phyloP scores from a whole-genome alignment of 1,140 invertebrate species.

The Pseudomyrmex concolor region DNA sequence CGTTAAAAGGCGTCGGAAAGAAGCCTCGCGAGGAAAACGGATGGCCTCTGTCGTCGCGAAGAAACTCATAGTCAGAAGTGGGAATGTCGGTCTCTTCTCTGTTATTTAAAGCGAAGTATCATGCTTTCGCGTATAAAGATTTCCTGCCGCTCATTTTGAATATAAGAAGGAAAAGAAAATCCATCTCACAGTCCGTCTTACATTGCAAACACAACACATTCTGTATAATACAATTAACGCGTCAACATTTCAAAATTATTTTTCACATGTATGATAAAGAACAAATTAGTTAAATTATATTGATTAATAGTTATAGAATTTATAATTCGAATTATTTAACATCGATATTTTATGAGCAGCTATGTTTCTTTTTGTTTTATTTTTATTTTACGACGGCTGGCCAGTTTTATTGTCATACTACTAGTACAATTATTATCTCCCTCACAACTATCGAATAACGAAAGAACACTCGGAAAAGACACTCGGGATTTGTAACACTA shows the following conservation, averaged over 20 bases:
- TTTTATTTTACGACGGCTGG: neutral
- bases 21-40: conserved; percentile 50
- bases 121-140: conserved; percentile 19
- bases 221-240: neutral
- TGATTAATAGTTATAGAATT: neutral
- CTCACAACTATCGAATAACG: neutral
- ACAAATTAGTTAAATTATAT: neutral
- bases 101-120: conserved; percentile 48
- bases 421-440: too few relatives aligned
- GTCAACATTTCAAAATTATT: too few relatives aligned
- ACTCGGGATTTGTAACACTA: conserved; percentile 31
- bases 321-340: conserved; percentile 2
- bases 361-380: conserved; percentile 14
- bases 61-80: conserved; percentile 48
- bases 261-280: too few relatives aligned
- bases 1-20: conserved; percentile 46
- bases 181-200: neutral
- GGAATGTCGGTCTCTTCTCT: conserved; percentile 13
- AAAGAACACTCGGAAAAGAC: conserved; percentile 5
- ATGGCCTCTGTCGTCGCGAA: conserved; percentile 28
- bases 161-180: neutral
- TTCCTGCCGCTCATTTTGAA: neutral
- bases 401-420: neutral
- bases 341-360: conserved; percentile 4
- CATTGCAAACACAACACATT: neutral